phyloP scores from a whole-genome alignment of 1,140 invertebrate species.

The Drosophila takahashii region DNA sequence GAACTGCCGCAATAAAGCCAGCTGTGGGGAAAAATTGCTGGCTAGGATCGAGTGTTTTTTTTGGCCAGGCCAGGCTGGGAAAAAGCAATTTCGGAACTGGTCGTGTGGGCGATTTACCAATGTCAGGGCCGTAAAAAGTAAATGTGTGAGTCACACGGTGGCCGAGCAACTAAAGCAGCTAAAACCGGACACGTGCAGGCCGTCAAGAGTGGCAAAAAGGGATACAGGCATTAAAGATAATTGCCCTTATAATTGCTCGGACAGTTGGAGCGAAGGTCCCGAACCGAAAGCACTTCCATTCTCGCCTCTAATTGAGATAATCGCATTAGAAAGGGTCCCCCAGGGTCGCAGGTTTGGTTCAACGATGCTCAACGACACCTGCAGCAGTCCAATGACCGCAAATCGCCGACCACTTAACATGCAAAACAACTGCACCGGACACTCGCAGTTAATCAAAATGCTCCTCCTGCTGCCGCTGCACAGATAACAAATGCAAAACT shows the following conservation, averaged over 20 bases:
- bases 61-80: background rate
- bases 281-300: conserved; percentile 28
- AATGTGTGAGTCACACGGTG: conserved; percentile 11
- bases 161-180: background rate
- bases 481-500: conserved; percentile 55
- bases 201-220: conserved; percentile 56
- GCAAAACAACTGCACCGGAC: conserved; percentile 29
- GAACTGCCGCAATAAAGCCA: conserved; percentile 26
- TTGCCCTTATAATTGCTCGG: conserved; percentile 70
- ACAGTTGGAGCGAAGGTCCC: conserved; percentile 12
- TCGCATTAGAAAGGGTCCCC: conserved; percentile 51
- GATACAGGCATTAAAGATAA: conserved; percentile 72
- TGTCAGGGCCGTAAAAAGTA: conserved; percentile 44
- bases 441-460: conserved; percentile 49
- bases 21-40: conserved; percentile 31
- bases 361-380: conserved; percentile 35
- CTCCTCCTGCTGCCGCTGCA: conserved; percentile 37
- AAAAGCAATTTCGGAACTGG: conserved; percentile 47
- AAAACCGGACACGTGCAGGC: conserved; percentile 56
- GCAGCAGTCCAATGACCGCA: conserved; percentile 46
- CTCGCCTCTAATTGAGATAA: conserved; percentile 64
- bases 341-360: conserved; percentile 6
- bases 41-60: conserved; percentile 7
- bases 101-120: conserved; percentile 59
- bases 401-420: conserved; percentile 70